Percentiles rank a stretch among this genome's conserved stretches.
phyloP scores from a whole-genome alignment of 2,113 vertebrate species.

The Drymodes brunneopygia region DNA sequence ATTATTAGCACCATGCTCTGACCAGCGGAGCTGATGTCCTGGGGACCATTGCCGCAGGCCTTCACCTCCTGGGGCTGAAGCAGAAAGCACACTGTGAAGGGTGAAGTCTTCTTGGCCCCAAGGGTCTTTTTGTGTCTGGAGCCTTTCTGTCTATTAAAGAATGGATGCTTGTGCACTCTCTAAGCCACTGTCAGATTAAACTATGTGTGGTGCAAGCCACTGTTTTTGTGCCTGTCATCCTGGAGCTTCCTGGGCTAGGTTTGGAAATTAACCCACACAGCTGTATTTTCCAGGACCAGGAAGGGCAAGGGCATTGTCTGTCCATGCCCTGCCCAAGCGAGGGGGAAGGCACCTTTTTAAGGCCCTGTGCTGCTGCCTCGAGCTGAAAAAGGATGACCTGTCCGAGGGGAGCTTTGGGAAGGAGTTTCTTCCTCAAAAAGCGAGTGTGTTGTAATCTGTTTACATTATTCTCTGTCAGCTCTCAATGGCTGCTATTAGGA shows the following conservation, averaged over 20 bases:
- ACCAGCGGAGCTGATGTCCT: not conserved
- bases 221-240: not conserved
- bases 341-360: not conserved
- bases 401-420: not conserved
- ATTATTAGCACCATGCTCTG: not conserved
- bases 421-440: not conserved
- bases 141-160: not conserved
- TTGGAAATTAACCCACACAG: not conserved
- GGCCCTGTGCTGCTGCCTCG: not conserved
- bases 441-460: not conserved
- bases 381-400: not conserved
- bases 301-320: rapidly evolving
- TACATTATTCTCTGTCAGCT: not conserved
- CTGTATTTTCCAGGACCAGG: not conserved
- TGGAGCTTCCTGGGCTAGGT: not conserved
- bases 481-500: not conserved
- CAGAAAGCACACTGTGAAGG: not conserved
- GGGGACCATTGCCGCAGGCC: not conserved
- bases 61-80: not conserved
- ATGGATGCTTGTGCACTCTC: not conserved
- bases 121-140: not conserved
- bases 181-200: not conserved
- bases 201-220: rapidly evolving
- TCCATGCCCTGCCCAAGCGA: rapidly evolving
- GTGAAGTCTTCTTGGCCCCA: not conserved